Evolutionary conservation across 2,888 invertebrate genomes (phyloP).

Genomic region (Phalera bucephala): DNA sequence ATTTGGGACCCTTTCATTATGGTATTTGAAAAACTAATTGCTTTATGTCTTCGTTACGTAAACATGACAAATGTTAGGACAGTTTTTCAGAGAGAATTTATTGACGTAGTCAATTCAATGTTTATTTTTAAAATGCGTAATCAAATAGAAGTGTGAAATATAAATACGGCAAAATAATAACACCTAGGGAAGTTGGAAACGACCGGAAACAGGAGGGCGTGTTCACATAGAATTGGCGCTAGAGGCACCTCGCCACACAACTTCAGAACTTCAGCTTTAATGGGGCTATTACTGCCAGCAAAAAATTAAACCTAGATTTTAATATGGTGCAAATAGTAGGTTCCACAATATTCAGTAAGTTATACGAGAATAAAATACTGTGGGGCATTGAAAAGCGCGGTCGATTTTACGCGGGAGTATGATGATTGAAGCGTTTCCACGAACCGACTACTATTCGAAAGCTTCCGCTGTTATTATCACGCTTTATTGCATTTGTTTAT

Average conservation of each 20-base stretch:
- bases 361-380: no score
- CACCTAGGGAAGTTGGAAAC: constrained; percentile 33
- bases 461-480: not conserved
- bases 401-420: not conserved
- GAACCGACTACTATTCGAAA: not conserved
- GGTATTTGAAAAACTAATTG: not conserved
- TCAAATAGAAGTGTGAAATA: constrained; percentile 26
- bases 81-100: not conserved
- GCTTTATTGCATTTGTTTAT: no score
- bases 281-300: not conserved
- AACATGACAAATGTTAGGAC: not conserved
- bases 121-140: constrained; percentile 8
- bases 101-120: not conserved
- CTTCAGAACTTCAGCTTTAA: no score
- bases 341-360: no score
- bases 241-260: not conserved
- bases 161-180: constrained; percentile 18
- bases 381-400: no score
- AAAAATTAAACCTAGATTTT: not conserved
- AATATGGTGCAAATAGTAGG: no score
- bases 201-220: constrained; percentile 17
- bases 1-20: not conserved
- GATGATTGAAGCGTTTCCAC: not conserved
- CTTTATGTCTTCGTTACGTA: not conserved
- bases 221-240: not conserved